These are phyloP conservation scores for Tolmerus cingulatus DNA, from an alignment of 2,888 invertebrate species.

Conservation along the genomic window DNA sequence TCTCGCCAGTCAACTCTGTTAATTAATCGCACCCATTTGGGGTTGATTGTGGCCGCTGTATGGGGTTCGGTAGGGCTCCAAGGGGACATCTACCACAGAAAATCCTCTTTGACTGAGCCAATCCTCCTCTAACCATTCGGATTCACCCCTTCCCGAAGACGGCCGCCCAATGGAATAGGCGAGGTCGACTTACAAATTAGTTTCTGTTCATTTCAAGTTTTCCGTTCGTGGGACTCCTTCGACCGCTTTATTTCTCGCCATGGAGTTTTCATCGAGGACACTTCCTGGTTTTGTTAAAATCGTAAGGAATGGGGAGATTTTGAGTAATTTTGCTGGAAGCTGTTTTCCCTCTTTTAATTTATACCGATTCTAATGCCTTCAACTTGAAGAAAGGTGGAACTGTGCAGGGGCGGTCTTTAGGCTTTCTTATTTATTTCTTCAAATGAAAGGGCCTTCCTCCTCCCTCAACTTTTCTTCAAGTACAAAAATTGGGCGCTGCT, in stretches of 20 bases:
- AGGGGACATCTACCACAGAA: slow-evolving; percentile 1
- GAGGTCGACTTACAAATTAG: slow-evolving; percentile 47
- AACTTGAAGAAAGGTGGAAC: background rate
- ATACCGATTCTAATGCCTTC: background rate
- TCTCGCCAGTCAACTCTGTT: slow-evolving; percentile 20
- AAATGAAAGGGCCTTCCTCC: background rate
- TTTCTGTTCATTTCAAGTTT: slow-evolving; percentile 46
- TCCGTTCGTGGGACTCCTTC: slow-evolving; percentile 32
- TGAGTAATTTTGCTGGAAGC: slow-evolving; percentile 33
- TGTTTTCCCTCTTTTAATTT: slow-evolving; percentile 35
- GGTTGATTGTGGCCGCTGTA: background rate
- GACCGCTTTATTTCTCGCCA: background rate
- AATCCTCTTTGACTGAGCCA: background rate
- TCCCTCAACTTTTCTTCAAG: background rate
- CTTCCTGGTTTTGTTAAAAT: background rate
- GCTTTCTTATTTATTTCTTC: slow-evolving; percentile 10
- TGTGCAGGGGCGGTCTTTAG: background rate
- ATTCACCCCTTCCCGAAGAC: slow-evolving; percentile 7
- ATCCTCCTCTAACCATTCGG: background rate
- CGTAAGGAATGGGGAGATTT: background rate
- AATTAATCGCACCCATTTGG: slow-evolving; percentile 47
- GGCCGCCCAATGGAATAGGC: background rate
- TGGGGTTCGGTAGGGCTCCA: background rate
- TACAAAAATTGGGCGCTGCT: slow-evolving; percentile 11
- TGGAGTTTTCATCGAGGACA: background rate